Conservation (phyloP, 2,113 vertebrate species). For the Hippocampus mohnikei region DNA sequence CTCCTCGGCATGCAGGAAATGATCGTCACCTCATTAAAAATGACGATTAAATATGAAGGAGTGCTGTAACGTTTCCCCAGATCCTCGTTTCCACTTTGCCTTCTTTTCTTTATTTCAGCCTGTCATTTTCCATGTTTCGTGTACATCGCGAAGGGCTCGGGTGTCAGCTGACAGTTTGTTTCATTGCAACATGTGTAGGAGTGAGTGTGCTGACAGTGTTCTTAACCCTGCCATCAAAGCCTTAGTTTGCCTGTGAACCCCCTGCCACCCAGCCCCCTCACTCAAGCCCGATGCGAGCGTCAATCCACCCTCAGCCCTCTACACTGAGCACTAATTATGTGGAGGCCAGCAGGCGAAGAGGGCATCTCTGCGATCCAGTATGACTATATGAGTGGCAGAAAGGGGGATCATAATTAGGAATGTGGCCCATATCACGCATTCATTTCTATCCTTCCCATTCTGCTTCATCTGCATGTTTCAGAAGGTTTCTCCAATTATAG, state of each 20-base stretch:
- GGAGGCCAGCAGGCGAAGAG: constrained; percentile 41
- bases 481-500: constrained; percentile 67
- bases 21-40: constrained; percentile 50
- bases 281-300: constrained; percentile 41
- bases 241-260: constrained; percentile 41
- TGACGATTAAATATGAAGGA: constrained; percentile 29
- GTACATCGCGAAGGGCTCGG: constrained; percentile 11
- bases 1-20: constrained; percentile 49
- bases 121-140: constrained; percentile 20
- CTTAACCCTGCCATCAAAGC: constrained; percentile 56
- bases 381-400: constrained; percentile 26
- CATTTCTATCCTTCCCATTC: constrained; percentile 43
- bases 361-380: constrained; percentile 23
- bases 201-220: constrained; percentile 55
- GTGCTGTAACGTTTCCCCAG: constrained; percentile 27
- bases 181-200: constrained; percentile 40
- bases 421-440: constrained; percentile 51
- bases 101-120: background rate
- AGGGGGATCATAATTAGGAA: constrained; percentile 60
- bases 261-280: constrained; percentile 12
- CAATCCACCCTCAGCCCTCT: constrained; percentile 44
- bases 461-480: constrained; percentile 71
- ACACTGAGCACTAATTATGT: constrained; percentile 56
- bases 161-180: constrained; percentile 46
- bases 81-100: constrained; percentile 18